Evolutionary conservation across 2,888 invertebrate species (phyloP).

Genomic region (Cantharis nigra): DNA sequence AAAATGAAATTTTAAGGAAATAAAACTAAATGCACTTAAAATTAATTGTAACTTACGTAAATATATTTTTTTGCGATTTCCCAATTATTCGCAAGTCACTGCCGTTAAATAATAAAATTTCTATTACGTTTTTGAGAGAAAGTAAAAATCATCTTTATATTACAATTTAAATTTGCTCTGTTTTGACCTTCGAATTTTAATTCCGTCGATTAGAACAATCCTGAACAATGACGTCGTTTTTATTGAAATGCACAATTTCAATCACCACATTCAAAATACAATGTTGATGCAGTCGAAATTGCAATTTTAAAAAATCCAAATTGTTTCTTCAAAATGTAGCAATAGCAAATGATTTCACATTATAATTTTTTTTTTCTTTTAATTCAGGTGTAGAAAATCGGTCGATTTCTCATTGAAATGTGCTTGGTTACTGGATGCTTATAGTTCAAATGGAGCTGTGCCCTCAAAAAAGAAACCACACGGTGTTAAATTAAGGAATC

Average conservation of each 20-base stretch:
- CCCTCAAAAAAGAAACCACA: slow-evolving; percentile 75
- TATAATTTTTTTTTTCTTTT: slow-evolving; percentile 30
- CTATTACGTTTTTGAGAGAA: neutral
- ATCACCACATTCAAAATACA: neutral
- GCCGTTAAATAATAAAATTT: neutral
- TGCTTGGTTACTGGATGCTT: slow-evolving; percentile 96
- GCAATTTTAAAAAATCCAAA: too few species aligned
- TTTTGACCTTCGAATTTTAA: neutral
- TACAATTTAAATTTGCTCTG: neutral
- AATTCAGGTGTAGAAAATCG: slow-evolving; percentile 83
- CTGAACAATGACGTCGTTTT: neutral
- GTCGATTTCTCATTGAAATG: slow-evolving; percentile 95
- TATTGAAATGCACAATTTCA: neutral
- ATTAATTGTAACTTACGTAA: neutral
- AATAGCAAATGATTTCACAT: neutral
- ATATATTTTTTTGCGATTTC: neutral
- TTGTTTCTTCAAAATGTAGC: too few species aligned
- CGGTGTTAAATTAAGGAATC: slow-evolving; percentile 73
- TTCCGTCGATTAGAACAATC: neutral
- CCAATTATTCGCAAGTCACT: neutral
- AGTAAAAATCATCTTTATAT: neutral
- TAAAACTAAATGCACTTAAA: neutral
- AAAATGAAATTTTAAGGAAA: neutral
- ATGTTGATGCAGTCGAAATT: neutral
- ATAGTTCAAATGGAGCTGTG: slow-evolving; percentile 74